phyloP scores from a whole-genome alignment of 2,113 vertebrate genomes.

The Corythoichthys haematopterus region DNA sequence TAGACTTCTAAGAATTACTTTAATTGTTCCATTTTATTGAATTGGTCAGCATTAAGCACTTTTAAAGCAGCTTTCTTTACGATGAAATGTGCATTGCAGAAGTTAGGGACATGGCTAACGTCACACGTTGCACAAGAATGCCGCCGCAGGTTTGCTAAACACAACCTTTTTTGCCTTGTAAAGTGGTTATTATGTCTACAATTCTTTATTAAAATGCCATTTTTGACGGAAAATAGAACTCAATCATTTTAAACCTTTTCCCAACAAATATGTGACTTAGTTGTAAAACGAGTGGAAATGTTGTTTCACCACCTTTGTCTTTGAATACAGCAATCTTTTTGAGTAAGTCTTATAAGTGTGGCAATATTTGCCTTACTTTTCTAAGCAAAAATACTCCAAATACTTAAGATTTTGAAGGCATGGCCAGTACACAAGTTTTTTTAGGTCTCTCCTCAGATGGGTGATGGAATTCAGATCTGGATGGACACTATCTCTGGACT shows the following conservation, averaged over 20 bases:
- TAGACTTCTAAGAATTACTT: not conserved
- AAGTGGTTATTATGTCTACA: not conserved
- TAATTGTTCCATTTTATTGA: not conserved
- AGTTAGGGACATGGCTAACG: constrained; percentile 30
- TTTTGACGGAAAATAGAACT: no score
- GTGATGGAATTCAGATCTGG: not conserved
- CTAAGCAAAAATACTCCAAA: not conserved
- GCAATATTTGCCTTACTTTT: not conserved
- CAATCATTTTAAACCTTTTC: not conserved
- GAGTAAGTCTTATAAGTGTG: no score
- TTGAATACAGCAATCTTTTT: no score
- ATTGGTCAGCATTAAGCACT: not conserved
- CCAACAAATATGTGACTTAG: no score
- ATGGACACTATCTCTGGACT: no score
- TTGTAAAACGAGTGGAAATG: constrained; percentile 24
- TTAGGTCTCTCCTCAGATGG: not conserved
- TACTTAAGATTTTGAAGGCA: not conserved
- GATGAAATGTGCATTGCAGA: constrained; percentile 3
- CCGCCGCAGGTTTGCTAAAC: constrained; percentile 33
- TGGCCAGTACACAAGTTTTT: not conserved
- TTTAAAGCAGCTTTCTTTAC: not conserved
- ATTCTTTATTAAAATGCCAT: not conserved
- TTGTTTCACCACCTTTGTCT: constrained; percentile 22
- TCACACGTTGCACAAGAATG: constrained; percentile 25
- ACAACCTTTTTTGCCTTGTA: constrained; percentile 5